A percentile compares a stretch with the other conserved stretches of the same genome.
Conservation (phyloP, 2,797 vertebrate species). For the Malacoctenus gilli region DNA sequence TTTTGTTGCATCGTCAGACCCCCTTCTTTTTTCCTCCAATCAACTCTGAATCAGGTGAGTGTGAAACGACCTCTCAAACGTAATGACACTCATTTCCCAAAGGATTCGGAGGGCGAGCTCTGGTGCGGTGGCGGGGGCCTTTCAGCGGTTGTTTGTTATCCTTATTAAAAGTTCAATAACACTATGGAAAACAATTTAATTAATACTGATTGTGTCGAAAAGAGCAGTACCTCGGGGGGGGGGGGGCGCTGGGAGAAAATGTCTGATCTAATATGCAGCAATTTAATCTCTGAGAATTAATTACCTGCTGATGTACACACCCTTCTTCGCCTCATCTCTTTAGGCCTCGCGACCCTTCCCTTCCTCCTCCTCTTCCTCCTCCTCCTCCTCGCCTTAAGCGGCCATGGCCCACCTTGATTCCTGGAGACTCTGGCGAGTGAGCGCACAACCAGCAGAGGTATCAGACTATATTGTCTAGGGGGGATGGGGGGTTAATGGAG, state of each 20-base stretch:
- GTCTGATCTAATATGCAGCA: conserved; percentile 73
- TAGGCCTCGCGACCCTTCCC: conserved; percentile 44
- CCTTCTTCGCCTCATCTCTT: conserved; percentile 33
- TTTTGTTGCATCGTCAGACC: too few relatives aligned
- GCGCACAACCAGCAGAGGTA: background rate
- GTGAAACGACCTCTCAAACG: conserved; percentile 40
- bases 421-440: conserved; percentile 2
- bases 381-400: background rate
- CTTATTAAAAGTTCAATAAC: conserved; percentile 83
- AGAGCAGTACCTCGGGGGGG: conserved; percentile 72
- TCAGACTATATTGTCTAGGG: conserved; percentile 12
- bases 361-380: conserved; percentile 17
- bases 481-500: conserved; percentile 67
- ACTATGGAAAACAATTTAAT: conserved; percentile 79
- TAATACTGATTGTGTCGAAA: conserved; percentile 82
- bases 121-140: conserved; percentile 5
- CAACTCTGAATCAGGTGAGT: conserved; percentile 60
- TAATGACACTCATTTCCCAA: conserved; percentile 62
- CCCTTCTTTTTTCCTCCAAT: too few relatives aligned
- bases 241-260: conserved; percentile 58
- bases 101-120: conserved; percentile 44
- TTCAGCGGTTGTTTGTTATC: conserved; percentile 75
- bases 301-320: conserved; percentile 65
- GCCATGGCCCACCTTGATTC: background rate
- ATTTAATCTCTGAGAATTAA: conserved; percentile 80